These are phyloP conservation scores for Forbesichthys agassizii DNA, from an alignment of 2,113 vertebrate genomes.

Conservation along the genomic window DNA sequence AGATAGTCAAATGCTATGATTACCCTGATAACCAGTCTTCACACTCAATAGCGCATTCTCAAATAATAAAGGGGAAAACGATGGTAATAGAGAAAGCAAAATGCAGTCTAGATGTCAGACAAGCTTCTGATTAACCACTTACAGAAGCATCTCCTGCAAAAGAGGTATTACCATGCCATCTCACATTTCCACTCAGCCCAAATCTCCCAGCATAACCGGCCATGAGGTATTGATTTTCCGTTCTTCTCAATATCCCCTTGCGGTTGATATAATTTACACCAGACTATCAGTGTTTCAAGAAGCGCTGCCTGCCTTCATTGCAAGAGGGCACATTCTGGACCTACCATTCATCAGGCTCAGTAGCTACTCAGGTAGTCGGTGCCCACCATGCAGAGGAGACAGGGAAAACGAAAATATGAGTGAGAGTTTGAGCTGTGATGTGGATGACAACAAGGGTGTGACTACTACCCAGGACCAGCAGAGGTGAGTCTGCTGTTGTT, in stretches of 20 bases:
- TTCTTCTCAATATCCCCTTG: constrained; percentile 69
- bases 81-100: constrained; percentile 60
- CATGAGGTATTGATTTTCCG: constrained; percentile 69
- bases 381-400: constrained; percentile 36
- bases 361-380: constrained; percentile 2
- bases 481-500: constrained; percentile 48
- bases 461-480: constrained; percentile 38
- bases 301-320: constrained; percentile 36
- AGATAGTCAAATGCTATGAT: constrained; percentile 44
- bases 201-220: constrained; percentile 81
- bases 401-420: constrained; percentile 52
- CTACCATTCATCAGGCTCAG: constrained; percentile 30
- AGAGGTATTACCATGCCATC: constrained; percentile 54
- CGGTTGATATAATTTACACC: constrained; percentile 66
- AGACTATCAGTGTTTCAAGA: constrained; percentile 64
- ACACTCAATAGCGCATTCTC: constrained; percentile 56
- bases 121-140: constrained; percentile 69
- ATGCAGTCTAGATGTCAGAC: constrained; percentile 69
- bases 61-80: constrained; percentile 42
- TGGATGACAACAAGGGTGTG: constrained; percentile 8
- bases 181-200: constrained; percentile 81
- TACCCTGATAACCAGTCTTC: constrained; percentile 44
- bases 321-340: constrained; percentile 21
- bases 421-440: constrained; percentile 23
- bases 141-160: constrained; percentile 49